These are phyloP conservation scores for Cossypha caffra DNA, from an alignment of 2,797 vertebrate species.

Conservation along the genomic window DNA sequence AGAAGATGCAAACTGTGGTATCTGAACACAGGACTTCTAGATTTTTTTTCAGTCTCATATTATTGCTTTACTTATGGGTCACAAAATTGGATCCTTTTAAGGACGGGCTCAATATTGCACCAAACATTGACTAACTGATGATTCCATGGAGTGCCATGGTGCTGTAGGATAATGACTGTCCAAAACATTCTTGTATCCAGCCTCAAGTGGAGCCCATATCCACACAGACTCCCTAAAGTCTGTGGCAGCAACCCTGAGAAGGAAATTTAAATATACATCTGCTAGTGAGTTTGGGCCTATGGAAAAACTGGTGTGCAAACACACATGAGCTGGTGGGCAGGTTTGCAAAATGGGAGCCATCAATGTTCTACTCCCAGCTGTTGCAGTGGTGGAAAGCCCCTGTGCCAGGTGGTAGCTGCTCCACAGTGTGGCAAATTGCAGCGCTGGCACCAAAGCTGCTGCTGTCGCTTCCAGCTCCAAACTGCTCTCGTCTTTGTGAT, in stretches of 20 bases:
- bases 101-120: neutral
- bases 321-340: neutral
- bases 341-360: neutral
- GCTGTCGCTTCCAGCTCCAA: constrained; percentile 4
- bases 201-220: neutral
- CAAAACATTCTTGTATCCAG: neutral
- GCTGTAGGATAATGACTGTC: neutral
- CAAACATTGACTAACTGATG: rapidly evolving
- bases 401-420: neutral
- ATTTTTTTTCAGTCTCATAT: neutral
- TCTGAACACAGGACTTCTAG: neutral
- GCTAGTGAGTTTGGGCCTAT: neutral
- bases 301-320: neutral
- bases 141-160: neutral
- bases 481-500: neutral
- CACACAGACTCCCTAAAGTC: neutral
- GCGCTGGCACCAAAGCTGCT: constrained; percentile 5
- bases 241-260: neutral
- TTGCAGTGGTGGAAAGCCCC: neutral
- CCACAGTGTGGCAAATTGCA: neutral
- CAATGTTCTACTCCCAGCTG: neutral
- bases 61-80: neutral
- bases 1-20: neutral
- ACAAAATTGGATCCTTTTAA: neutral
- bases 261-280: neutral